Base-by-base conservation (phyloP, 2,888 invertebrate genomes). In the Drosophila neonasuta region DNA sequence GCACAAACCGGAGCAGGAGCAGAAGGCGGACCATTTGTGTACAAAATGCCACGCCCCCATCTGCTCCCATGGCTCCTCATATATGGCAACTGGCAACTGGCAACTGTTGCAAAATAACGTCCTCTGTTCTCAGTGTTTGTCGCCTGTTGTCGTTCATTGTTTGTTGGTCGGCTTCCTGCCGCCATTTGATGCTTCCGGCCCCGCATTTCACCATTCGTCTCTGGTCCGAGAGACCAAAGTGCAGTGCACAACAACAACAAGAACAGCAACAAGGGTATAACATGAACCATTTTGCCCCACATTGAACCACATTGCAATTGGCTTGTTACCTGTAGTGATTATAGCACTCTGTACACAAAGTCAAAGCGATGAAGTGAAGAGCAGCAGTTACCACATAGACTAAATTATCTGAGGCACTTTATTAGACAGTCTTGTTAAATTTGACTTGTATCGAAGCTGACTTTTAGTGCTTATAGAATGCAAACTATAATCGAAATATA, bases 131-230 rank as follows among this genome's bases (percentile, higher is more conserved):
- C 24, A 24, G 24, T 24, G 24, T 48, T 29, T 39, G 41, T 45
- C 65, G 63, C 44, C 60, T 55, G 71, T 68, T 73, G 61, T 68
- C 65, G 68, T 74, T 68, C 70, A 76, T 68, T 82, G 77, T 79
- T 79, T 78, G 84, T 65, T 75, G 62, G 44, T 75, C 70, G 66
- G 66, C 71, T 80, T 86, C 86, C 80, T 82, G 83, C 65, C 79
- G 82, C 69, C 81, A 75, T 79, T 80, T 74, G 61, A 68, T 64
- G 77, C 69, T 80, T 86, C 86, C 86, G 73, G 68, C 45, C 70
- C 24, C 24, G 24, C 24, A 24, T 24, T 24, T 24, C 68, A 71
- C 63, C 80, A 74, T 63, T 61, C 77, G 51, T 45, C 59, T 55
- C 39, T 44, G 57, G 51, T 41, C 39, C 13, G 15, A 41, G 8